These are phyloP conservation scores for Ericerus pela DNA, from an alignment of 1,140 invertebrate species.

Conservation along the genomic window DNA sequence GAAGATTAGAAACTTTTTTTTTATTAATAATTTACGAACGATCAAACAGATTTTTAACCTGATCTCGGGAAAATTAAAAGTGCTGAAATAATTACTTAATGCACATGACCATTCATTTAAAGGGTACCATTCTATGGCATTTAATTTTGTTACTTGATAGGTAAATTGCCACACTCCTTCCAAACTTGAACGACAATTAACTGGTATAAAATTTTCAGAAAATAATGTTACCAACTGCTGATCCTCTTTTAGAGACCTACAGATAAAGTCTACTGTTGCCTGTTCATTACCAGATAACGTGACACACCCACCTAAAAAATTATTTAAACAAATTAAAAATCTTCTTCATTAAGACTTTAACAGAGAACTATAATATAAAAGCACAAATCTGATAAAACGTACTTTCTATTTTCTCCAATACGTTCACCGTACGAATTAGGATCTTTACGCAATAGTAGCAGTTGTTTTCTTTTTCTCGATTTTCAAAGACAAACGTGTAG, in stretches of 20 bases:
- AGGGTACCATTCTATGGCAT: too few relatives aligned
- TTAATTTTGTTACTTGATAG: conserved; percentile 74
- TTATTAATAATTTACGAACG: too few relatives aligned
- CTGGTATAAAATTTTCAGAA: conserved; percentile 75
- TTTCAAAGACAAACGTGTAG: conserved; percentile 69
- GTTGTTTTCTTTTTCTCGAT: conserved; percentile 34
- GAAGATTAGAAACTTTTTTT: too few relatives aligned
- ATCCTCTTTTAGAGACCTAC: conserved; percentile 50
- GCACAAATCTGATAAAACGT: too few relatives aligned
- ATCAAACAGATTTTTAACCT: too few relatives aligned
- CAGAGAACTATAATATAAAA: too few relatives aligned
- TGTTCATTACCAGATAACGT: conserved; percentile 42
- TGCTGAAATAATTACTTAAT: too few relatives aligned
- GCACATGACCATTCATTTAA: too few relatives aligned
- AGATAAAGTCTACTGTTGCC: conserved; percentile 61
- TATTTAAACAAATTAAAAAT: too few relatives aligned
- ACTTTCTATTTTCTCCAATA: conserved; percentile 78
- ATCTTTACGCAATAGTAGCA: conserved; percentile 78
- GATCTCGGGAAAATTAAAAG: too few relatives aligned
- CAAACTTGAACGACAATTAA: conserved; percentile 80
- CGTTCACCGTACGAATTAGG: conserved; percentile 72
- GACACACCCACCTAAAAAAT: conserved; percentile 52
- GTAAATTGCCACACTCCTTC: conserved; percentile 93
- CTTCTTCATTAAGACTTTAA: too few relatives aligned
- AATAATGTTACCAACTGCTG: conserved; percentile 75